Evolutionary conservation across 1,140 invertebrate genomes (phyloP), one percentile per base, ranked within the genome.

Genomic region (Drosophila tsacasi): DNA sequence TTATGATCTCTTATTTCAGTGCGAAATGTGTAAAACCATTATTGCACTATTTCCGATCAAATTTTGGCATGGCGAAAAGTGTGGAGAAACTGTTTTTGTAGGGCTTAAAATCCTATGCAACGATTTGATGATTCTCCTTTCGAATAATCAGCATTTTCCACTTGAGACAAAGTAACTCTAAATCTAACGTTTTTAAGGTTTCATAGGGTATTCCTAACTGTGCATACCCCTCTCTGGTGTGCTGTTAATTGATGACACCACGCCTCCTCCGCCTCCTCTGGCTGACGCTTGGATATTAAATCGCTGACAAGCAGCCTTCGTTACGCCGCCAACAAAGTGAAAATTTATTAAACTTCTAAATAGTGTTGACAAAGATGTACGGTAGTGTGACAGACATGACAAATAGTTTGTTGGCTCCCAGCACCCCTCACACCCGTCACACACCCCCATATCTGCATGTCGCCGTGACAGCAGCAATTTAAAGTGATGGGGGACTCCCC

Each of bases 341-440:
- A 86, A 87, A 86, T 77, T 87, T 83, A 89, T 87, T 89, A 78
- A 87, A 78, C 77, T 89, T 83, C 68, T 78, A 83, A 83, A 87
- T 87, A 87, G 83, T 87, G 83, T 87, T 87, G 83, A 87, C 83
- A 86, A 87, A 86, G 83, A 86, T 86, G 80, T 87, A 87, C 84
- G 80, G 83, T 77, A 83, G 72, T 87, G 81, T 89, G 83, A 89
- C 80, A 87, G 84, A 83, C 83, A 83, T 89, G 84, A 87, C 83
- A 87, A 87, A 87, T 89, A 89, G 81, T 87, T 87, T 69, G 44
- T 61, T 23, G 8, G 40, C 27, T 10, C n/a, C n/a, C 0, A n/a
- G 3, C 23, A 5, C 30, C 30, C n/a, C 30, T 5, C 10, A 12
- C 58, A 30, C 13, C 32, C 23, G 23, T 21, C 50, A 54, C 58